Evolutionary conservation across 1,140 invertebrate genomes (phyloP), one percentile per base, ranked within the genome.

Genomic region (Frieseomelitta varia): DNA sequence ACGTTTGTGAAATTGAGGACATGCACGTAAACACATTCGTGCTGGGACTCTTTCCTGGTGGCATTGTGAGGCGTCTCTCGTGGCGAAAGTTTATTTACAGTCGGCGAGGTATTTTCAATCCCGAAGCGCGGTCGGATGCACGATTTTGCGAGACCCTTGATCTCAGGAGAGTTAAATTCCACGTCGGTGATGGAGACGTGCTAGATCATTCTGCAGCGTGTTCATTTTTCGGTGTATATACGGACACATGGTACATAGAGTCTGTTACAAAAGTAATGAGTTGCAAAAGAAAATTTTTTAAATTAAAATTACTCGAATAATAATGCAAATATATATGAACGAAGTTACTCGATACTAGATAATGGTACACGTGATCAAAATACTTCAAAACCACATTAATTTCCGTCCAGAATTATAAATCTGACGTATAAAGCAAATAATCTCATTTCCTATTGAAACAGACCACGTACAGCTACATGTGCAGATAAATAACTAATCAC

Each of bases 1-100:
- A 91, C 89, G 89, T 92, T 93, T 91, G 92, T 92, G 92, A 93
- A 93, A 93, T 93, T 93, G 92, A 93, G 93, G 93, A 91, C 92
- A 89, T 86, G 87, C 87, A 85, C 83, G 77, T 61, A 84, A 72
- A 86, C 81, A 76, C 67, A 39, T 56, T 58, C 88, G 72, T 73
- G 53, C n/a, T n/a, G 39, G 15, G 17, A 51, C 61, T 77, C 81
- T 82, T 89, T 73, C 77, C 53, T 39, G 63, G 61, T 81, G 84
- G 80, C n/a, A 84, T 90, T 86, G 81, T 89, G 80, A 55, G 65
- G 65, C 89, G 79, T 84, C 79, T 78, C 51, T 71, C 74, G 72
- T 81, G 87, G 91, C 87, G 91, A 92, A 92, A 92, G 90, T 92
- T 92, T 90, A 91, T 92, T 91, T 91, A 90, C 90, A 89, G 85